These are phyloP conservation scores for Drosophila lowei DNA, from an alignment of 1,140 invertebrate species.

Conservation along the genomic window DNA sequence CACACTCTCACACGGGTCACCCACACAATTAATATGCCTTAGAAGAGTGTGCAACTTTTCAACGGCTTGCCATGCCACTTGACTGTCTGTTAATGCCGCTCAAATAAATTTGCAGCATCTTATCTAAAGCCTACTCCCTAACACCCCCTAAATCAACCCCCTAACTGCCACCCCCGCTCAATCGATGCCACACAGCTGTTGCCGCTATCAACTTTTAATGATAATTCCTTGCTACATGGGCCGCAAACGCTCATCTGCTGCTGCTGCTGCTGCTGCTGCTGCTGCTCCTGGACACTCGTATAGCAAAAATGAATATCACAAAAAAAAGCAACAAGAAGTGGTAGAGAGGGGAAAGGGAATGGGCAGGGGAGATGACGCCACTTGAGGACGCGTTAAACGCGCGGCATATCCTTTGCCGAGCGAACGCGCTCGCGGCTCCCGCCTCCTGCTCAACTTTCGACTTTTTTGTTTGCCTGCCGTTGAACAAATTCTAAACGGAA, in stretches of 20 bases:
- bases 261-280: conserved; percentile 1
- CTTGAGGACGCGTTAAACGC: conserved; percentile 58
- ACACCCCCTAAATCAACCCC: no score
- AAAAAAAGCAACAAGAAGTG: conserved; percentile 39
- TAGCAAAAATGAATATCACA: conserved; percentile 51
- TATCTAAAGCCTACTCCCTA: conserved; percentile 15
- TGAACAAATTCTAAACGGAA: conserved; percentile 81
- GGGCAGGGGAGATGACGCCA: conserved; percentile 3
- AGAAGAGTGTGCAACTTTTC: conserved; percentile 49
- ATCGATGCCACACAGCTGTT: conserved; percentile 72
- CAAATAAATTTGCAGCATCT: conserved; percentile 64
- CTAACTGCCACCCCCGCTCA: conserved; percentile 11
- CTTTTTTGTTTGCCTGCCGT: conserved; percentile 36
- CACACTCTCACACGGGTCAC: neutral
- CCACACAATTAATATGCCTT: conserved; percentile 40
- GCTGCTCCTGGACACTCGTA: conserved; percentile 42
- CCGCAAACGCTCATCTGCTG: conserved; percentile 3
- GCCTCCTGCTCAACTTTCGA: conserved; percentile 33
- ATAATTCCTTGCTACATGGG: conserved; percentile 68
- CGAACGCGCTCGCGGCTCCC: conserved; percentile 55
- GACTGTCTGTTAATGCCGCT: conserved; percentile 73
- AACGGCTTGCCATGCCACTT: conserved; percentile 56
- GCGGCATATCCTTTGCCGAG: conserved; percentile 70
- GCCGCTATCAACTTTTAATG: conserved; percentile 75
- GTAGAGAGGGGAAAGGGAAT: neutral